Percentiles rank a stretch among this genome's conserved stretches.
phyloP scores from a whole-genome alignment of 2,888 invertebrate genomes.

The Hydropsyche betteni region DNA sequence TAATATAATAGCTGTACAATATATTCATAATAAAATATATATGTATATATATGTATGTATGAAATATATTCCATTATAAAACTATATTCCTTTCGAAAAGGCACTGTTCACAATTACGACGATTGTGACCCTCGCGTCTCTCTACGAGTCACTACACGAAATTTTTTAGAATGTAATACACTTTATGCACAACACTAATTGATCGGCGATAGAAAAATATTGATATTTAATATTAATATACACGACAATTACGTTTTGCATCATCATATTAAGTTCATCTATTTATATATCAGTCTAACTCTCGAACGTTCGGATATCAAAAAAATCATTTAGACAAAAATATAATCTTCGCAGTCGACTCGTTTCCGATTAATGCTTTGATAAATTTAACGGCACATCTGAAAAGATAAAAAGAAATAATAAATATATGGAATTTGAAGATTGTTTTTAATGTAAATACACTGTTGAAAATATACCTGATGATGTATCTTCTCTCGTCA shows the following conservation, averaged over 20 bases:
- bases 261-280: constrained; percentile 31
- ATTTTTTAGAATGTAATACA: not conserved
- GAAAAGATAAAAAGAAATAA: constrained; percentile 58
- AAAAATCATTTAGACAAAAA: constrained; percentile 6
- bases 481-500: constrained; percentile 68
- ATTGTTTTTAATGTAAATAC: not conserved
- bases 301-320: constrained; percentile 36
- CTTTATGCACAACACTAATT: constrained; percentile 17
- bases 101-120: constrained; percentile 46
- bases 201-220: constrained; percentile 26
- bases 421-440: not conserved
- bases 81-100: constrained; percentile 48
- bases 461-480: constrained; percentile 60
- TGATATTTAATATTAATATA: constrained; percentile 11
- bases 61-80: constrained; percentile 40
- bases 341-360: not conserved
- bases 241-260: not conserved
- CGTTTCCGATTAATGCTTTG: constrained; percentile 74
- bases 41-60: constrained; percentile 28
- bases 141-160: not conserved
- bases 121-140: constrained; percentile 19
- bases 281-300: constrained; percentile 47
- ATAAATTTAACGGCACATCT: constrained; percentile 92
- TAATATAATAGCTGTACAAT: constrained; percentile 48
- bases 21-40: constrained; percentile 50